Conservation (phyloP, 2,888 invertebrate genomes). For the Glyphotaelius pellucidus region DNA sequence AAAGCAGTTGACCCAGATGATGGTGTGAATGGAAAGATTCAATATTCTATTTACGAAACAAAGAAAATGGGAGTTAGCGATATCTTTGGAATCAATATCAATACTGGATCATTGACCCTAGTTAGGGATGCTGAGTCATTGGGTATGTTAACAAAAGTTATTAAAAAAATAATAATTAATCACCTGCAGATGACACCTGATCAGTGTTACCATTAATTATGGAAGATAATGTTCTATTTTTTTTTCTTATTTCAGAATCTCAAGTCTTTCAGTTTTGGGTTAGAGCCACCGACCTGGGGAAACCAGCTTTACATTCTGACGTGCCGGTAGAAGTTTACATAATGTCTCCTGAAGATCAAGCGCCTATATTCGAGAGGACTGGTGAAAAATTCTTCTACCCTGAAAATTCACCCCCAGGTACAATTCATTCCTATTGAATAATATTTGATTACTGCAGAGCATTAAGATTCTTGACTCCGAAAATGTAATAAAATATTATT, state of each 20-base stretch:
- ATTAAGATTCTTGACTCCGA: not conserved
- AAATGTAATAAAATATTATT: too few relatives aligned
- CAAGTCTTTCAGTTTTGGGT: slow-evolving; percentile 93
- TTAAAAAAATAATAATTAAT: not conserved
- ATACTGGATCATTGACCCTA: slow-evolving; percentile 85
- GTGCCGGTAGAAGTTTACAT: slow-evolving; percentile 90
- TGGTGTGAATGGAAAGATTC: slow-evolving; percentile 83
- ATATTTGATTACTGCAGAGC: not conserved
- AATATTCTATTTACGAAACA: slow-evolving; percentile 87
- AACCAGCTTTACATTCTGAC: slow-evolving; percentile 86
- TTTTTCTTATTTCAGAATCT: slow-evolving; percentile 76
- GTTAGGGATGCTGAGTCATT: slow-evolving; percentile 79
- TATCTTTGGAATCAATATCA: slow-evolving; percentile 85
- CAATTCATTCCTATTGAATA: not conserved
- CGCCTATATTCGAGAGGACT: slow-evolving; percentile 86
- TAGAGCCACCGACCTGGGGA: slow-evolving; percentile 89
- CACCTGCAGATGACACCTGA: not conserved
- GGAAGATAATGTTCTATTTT: not conserved
- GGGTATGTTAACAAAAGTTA: slow-evolving; percentile 68
- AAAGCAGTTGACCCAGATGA: slow-evolving; percentile 89
- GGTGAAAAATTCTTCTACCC: slow-evolving; percentile 88
- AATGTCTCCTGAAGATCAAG: slow-evolving; percentile 82
- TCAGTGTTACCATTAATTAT: not conserved
- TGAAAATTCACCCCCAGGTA: slow-evolving; percentile 84
- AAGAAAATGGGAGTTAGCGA: slow-evolving; percentile 80